Evolutionary conservation across 2,797 vertebrate species (phyloP), one percentile per base, ranked within the genome.

Genomic region (Apodemus agrarius): DNA sequence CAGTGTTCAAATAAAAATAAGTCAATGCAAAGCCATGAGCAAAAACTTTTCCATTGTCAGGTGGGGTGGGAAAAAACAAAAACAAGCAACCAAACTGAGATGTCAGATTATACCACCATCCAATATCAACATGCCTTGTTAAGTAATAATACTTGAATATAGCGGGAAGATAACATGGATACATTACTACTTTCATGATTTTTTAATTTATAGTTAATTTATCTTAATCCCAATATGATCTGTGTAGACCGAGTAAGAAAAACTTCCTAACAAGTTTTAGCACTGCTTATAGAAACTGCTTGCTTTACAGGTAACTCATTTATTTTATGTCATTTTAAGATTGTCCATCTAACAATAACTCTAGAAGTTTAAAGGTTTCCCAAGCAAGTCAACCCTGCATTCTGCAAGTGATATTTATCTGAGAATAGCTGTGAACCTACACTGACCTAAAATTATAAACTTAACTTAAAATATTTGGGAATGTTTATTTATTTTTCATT

Each of bases 131-230:
- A 24, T 54, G 19, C 12, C 80, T 88, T 10, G 74, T 34, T 37
- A 88, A 12, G 29, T 59, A 40, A 90, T 22, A 92, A 86, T 22
- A 3, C 40, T 74, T 59, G 9, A 13, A 93, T 91, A 7, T 37
- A 29, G 19, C 40, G 69, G 9, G 13, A 80, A 61, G 69, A 91
- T 61, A 24, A n/a, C 29, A 24, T 37, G 14, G 85, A 14, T 67
- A 52, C 79, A 54, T 89, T 84, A 83, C 49, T 6, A 34, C 17
- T 61, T 49, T 5, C 3, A 1, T 88, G 26, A 57, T 80, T 4
- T 94, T 95, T 40, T 78, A 46, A 88, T 59, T 91, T 91, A 31
- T 24, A 85, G 1, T 76, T 75, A 81, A 43, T 81, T 84, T 97
- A 12, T 6, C 13, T 76, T 80, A 4, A 21, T 49, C 24, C 69